These are phyloP conservation scores for Dusona sp. DNA, from an alignment of 2,888 invertebrate species.

Conservation along the genomic window DNA sequence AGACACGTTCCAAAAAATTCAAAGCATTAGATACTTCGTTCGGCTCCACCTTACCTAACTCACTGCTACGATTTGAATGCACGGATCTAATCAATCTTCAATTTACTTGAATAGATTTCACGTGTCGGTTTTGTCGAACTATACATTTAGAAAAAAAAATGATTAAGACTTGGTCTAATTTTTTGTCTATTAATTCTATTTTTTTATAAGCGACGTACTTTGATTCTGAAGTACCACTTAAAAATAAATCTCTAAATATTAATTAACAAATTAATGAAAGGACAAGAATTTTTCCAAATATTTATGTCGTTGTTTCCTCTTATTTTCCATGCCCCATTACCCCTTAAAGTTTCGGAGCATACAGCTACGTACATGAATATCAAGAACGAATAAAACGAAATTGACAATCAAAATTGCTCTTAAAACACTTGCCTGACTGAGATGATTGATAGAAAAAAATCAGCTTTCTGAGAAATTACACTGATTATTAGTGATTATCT, in stretches of 20 bases:
- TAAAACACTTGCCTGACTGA: neutral
- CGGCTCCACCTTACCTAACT: constrained; percentile 2
- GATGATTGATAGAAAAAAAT: constrained; percentile 5
- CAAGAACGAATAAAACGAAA: neutral
- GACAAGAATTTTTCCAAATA: neutral
- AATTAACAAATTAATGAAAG: neutral
- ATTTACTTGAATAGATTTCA: constrained; percentile 9
- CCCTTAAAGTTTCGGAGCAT: neutral
- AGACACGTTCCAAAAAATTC: constrained; percentile 58
- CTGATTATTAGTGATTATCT: constrained; percentile 1
- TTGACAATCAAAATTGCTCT: neutral
- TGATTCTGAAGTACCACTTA: neutral
- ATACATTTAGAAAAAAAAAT: neutral
- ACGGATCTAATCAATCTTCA: neutral
- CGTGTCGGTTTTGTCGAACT: neutral
- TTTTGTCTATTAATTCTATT: neutral
- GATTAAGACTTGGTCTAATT: neutral
- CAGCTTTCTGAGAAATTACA: neutral
- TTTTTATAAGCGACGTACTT: neutral
- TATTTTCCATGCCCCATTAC: neutral
- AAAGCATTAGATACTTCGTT: constrained; percentile 25
- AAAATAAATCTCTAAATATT: neutral
- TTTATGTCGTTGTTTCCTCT: neutral
- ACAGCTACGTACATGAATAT: neutral
- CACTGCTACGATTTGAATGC: constrained; percentile 21